Evolutionary conservation across 1,140 invertebrate genomes (phyloP), one percentile per base, ranked within the genome.

Genomic region (Bombus vancouverensis): DNA sequence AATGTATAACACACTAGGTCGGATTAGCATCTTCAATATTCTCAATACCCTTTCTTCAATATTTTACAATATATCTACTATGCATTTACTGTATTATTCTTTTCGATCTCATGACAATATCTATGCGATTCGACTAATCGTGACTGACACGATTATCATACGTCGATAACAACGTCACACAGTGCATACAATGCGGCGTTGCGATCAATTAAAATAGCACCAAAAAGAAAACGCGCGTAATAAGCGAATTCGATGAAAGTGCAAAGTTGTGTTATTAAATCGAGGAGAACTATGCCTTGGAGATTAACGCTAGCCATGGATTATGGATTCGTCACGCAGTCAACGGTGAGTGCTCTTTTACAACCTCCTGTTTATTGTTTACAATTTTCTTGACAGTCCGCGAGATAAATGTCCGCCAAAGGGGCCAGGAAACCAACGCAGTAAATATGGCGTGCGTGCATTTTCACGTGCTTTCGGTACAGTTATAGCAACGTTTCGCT

Each of bases 291-390:
- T 34, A 75, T 79, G 59, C 15, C 4, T 3, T 34, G n/a, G 32
- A 22, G 37, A 28, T 34, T 37, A 32, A 77, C n/a, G 65, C 66
- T 42, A 76, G 65, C 57, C 42, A 68, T 44, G 74, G 81, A 83
- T 90, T 85, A 79, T 53, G 83, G 74, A 87, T 89, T 90, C 81
- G 85, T 81, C 65, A 76, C 53, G 71, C 76, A 25, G 44, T 65
- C 34, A 39, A 53, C 22, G 62, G 59, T 34, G 88, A 90, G 71
- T 68, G 66, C 39, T 73, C 53, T 83, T 78, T 89, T 80, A 81
- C 80, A 81, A 47, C 72, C 80, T 75, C 25, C 81, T 81, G 75
- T 87, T 89, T 87, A 89, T 84, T 79, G 88, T 90, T 89, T 78
- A 90, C 85, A 86, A 89, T 89, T 89, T 89, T 81, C 87, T 80